Percentiles rank a stretch among this genome's conserved stretches.
These are phyloP conservation scores for Desmophyllum pertusum DNA, from an alignment of 92 coral and sea anemone species.

Conservation along the genomic window DNA sequence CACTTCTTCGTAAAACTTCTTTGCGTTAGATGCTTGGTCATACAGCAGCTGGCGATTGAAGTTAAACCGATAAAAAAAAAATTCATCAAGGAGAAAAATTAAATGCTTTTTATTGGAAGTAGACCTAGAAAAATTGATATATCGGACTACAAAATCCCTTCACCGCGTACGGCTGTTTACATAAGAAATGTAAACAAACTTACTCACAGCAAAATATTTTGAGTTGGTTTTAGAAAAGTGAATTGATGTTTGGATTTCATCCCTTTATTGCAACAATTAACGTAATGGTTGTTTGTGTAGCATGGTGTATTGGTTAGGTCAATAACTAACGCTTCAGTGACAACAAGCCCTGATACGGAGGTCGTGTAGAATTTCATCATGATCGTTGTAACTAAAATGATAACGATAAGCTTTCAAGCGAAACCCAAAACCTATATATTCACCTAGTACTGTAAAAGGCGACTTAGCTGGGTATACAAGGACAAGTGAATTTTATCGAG, in stretches of 20 bases:
- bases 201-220: constrained; percentile 46
- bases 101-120: background rate
- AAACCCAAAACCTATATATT: background rate
- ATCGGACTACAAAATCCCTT: background rate
- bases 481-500: background rate
- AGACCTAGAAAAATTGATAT: background rate
- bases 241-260: constrained; percentile 51
- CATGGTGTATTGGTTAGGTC: constrained; percentile 9
- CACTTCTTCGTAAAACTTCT: background rate
- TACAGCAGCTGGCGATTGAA: background rate
- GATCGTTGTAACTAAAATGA: background rate
- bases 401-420: background rate
- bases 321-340: constrained; percentile 12
- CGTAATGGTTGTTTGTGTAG: constrained; percentile 40
- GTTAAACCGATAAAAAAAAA: background rate
- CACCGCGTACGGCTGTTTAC: constrained; percentile 53
- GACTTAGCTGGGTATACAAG: background rate
- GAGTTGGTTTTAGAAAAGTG: constrained; percentile 31
- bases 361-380: background rate
- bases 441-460: background rate
- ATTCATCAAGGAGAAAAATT: background rate
- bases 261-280: constrained; percentile 51
- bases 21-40: background rate
- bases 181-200: constrained; percentile 58
- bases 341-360: background rate